Evolutionary conservation across 2,888 invertebrate genomes (phyloP).

Genomic region (Perizoma affinitatum): DNA sequence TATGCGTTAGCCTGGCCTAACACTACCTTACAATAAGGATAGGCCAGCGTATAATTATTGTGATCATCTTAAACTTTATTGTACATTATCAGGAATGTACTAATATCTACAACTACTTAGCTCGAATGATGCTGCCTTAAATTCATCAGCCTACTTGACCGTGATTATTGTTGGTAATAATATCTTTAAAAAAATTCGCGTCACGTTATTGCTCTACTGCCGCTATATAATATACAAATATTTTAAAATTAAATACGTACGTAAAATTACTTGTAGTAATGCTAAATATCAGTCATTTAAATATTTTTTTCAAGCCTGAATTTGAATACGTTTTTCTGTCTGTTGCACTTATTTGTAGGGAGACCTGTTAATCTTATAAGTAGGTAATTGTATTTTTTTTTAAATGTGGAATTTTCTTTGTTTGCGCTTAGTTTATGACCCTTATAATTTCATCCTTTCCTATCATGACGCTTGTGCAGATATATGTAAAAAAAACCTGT

Average conservation of each 20-base stretch:
- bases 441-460: too few species aligned
- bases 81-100: slow-evolving; percentile 81
- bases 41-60: slow-evolving; percentile 60
- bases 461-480: too few species aligned
- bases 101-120: slow-evolving; percentile 67
- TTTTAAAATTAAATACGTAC: slow-evolving; percentile 61
- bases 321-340: slow-evolving; percentile 43
- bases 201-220: slow-evolving; percentile 17
- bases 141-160: slow-evolving; percentile 6
- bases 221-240: slow-evolving; percentile 37
- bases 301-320: slow-evolving; percentile 55
- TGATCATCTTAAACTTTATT: slow-evolving; percentile 61
- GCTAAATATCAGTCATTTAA: slow-evolving; percentile 78
- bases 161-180: background rate
- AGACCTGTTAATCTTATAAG: background rate
- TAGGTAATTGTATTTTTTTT: background rate
- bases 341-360: slow-evolving; percentile 46
- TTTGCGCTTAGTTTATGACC: too few species aligned
- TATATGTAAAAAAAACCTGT: too few species aligned
- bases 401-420: too few species aligned
- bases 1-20: slow-evolving; percentile 56
- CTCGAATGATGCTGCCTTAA: slow-evolving; percentile 46
- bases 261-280: slow-evolving; percentile 68
- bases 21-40: slow-evolving; percentile 52
- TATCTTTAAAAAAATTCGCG: slow-evolving; percentile 14